Conservation (phyloP, 2,113 vertebrate genomes). For the Agelaius tricolor region DNA sequence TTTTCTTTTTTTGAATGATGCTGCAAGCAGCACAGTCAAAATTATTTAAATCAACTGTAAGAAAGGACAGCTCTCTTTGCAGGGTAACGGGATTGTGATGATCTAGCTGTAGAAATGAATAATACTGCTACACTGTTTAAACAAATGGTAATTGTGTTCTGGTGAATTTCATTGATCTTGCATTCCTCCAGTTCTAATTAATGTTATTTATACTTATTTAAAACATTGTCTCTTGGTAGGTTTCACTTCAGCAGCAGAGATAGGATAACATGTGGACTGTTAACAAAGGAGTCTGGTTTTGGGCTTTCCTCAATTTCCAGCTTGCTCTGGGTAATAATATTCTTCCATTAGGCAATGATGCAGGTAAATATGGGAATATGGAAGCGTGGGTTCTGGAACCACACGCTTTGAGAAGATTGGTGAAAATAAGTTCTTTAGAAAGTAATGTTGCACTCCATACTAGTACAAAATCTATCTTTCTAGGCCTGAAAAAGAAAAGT, state of each 20-base stretch:
- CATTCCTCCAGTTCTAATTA: constrained; percentile 72
- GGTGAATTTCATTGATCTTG: constrained; percentile 70
- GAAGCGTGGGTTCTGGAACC: background rate
- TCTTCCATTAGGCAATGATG: background rate
- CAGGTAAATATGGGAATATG: background rate
- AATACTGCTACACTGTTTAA: constrained; percentile 67
- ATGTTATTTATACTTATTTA: constrained; percentile 87
- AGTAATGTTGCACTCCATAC: background rate
- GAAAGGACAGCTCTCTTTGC: constrained; percentile 76
- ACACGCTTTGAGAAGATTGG: background rate
- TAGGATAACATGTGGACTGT: background rate
- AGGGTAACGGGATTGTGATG: constrained; percentile 57
- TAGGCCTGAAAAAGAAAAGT: background rate
- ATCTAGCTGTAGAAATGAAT: constrained; percentile 65
- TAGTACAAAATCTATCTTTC: background rate
- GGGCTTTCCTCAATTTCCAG: constrained; percentile 1
- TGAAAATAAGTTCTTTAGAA: constrained; percentile 8
- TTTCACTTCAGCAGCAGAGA: constrained; percentile 68
- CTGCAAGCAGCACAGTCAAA: constrained; percentile 93
- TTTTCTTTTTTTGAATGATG: constrained; percentile 79
- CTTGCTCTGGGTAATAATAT: background rate
- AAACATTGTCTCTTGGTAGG: constrained; percentile 70
- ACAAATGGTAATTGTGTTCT: constrained; percentile 56
- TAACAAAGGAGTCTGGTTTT: constrained; percentile 20
- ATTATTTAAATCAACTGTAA: constrained; percentile 87